phyloP scores from a whole-genome alignment of 1,140 invertebrate species.

The Eulimnadia texana region DNA sequence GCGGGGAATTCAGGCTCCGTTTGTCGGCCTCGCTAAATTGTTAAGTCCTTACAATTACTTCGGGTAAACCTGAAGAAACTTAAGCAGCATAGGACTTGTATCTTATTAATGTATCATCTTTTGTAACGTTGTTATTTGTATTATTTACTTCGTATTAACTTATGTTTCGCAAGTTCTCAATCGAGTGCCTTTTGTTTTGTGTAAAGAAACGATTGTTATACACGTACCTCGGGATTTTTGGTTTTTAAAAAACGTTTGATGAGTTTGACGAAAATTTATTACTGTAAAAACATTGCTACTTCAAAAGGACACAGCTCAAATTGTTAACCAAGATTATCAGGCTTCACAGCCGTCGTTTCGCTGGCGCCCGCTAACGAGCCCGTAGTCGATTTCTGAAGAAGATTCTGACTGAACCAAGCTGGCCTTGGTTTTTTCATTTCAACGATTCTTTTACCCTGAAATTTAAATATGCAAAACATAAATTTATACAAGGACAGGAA shows the following conservation, averaged over 20 bases:
- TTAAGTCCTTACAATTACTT: conserved; percentile 21
- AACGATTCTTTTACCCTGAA: conserved; percentile 46
- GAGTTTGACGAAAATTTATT: no score
- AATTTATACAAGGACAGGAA: not conserved
- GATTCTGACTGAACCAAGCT: conserved; percentile 62
- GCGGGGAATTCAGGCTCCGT: conserved; percentile 20
- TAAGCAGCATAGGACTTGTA: conserved; percentile 11
- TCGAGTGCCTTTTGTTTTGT: no score
- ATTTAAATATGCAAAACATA: conserved; percentile 20
- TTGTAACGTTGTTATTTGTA: no score
- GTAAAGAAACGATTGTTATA: no score
- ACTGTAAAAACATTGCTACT: not conserved
- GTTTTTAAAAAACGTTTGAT: not conserved
- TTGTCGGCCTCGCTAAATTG: conserved; percentile 20
- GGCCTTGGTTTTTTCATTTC: conserved; percentile 58
- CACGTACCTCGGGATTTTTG: not conserved
- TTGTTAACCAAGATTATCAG: conserved; percentile 16
- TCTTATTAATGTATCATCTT: no score
- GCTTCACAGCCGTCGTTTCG: conserved; percentile 17
- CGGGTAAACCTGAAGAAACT: conserved; percentile 12
- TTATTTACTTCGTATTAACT: not conserved
- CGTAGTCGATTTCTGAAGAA: conserved; percentile 47
- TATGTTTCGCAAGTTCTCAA: no score
- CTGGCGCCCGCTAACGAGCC: conserved; percentile 29
- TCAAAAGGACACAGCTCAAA: not conserved